Percentiles rank a stretch among this genome's conserved stretches.
These are phyloP conservation scores for Sciurus niger DNA, from an alignment of 2,113 vertebrate species.

Conservation along the genomic window DNA sequence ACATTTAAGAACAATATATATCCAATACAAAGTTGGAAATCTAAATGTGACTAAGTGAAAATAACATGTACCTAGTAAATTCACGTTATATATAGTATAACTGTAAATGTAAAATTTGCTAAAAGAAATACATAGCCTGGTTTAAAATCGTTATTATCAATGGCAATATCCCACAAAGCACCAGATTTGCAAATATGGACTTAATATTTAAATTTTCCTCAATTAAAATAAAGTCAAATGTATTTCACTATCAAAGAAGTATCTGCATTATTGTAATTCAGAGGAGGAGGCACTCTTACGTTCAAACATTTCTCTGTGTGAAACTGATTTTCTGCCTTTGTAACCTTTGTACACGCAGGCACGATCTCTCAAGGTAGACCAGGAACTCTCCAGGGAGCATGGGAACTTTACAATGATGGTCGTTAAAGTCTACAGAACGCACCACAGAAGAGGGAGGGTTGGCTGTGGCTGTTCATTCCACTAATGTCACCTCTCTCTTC, in stretches of 20 bases:
- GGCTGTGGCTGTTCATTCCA: neutral
- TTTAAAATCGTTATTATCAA: constrained; percentile 1
- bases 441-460: neutral
- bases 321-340: constrained; percentile 18
- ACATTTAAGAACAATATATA: neutral
- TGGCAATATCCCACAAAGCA: neutral
- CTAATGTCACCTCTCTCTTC: neutral
- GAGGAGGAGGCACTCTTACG: neutral
- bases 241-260: neutral
- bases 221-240: constrained; percentile 25
- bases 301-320: neutral
- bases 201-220: constrained; percentile 32
- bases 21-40: constrained; percentile 16
- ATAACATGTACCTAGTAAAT: neutral
- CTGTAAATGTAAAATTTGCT: neutral
- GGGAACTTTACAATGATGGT: neutral
- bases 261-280: neutral
- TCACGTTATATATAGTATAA: neutral
- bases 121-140: neutral
- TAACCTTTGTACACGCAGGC: neutral
- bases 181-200: neutral
- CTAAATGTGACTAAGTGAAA: neutral
- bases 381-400: neutral
- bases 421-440: neutral
- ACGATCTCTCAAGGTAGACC: neutral